Evolutionary conservation across 2,797 vertebrate species (phyloP), one percentile per base, ranked within the genome.

Genomic region (Gobio occitaniae): DNA sequence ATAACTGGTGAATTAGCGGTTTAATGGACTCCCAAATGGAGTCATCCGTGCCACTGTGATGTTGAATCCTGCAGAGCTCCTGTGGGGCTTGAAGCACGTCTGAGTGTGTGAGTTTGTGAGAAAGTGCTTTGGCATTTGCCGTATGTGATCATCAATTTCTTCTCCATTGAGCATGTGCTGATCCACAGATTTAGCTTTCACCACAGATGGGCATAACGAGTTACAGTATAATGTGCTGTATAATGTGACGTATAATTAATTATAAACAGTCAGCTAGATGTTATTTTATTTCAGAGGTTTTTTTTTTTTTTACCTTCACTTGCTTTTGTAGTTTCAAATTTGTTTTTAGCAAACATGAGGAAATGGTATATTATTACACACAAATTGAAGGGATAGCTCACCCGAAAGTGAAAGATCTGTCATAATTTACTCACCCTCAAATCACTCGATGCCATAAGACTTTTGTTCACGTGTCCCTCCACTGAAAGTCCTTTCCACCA

Each of bases 21-120:
- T 83, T 77, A 83, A 83, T 84, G 48, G 72, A 54, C 72, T 84
- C 61, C 29, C 48, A 69, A 84, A 69, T 56, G 48, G 36, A 69
- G 82, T 10, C 59, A n/a, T 54, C 50, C 41, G 11, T n/a, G 48
- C 50, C 4, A 3, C 70, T 66, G 36, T 54, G 63, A 21, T 44
- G 61, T 38, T 54, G 61, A 32, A 29, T 77, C 61, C 47, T 69
- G 63, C 32, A 29, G 61, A 29, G 72, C 48, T 84, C 38, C 74
- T 69, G 12, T 78, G 50, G 48, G 82, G 32, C 47, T 72, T 74
- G 36, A 78, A 78, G 32, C 19, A 29, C 25, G 48, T 75, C 32
- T 78, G 13, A 76, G 10, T 48, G 66, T 72, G 29, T 44, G 52
- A 75, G 68, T 36, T 54, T 44, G 44, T 77, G 41, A 70, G 38